Base-by-base conservation (phyloP, 1,140 invertebrate genomes). In the Cylas formicarius region DNA sequence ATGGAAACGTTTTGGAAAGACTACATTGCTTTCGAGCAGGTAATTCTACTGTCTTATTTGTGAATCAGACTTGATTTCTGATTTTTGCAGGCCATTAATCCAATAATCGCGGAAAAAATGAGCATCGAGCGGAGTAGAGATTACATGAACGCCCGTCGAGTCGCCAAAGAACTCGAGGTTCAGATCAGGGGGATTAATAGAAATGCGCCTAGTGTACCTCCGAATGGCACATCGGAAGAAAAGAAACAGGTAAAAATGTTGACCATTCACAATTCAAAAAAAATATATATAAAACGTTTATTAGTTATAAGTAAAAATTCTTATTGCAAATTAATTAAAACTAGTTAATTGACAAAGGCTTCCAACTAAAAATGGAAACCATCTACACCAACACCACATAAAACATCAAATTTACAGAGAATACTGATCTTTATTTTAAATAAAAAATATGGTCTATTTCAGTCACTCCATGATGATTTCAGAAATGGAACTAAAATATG, bases 1-100 rank as follows among this genome's bases (percentile, higher is more conserved):
- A 96, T 99, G 66, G 97, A 99, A 64, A 81, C 85, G 21, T 70
- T 99, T 16, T 99, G 97, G 97, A 97, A 97, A 67, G 95, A 98
- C 62, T 99, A 99, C 64, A 92, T 97, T 57, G 75, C 82, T 0
- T 90, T 91, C 57, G 88, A 94, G 60, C 84, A 97, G 72, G 84
- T 62, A 41, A 17, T 13, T 14, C 36, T 13, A 21, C 2, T 26
- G 14, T 2, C 7, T 13, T 10, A 32, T 10, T 35, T 16, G 6
- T 36, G 10, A 36, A 14, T 40, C 18, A 10, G 2, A 18, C 23
- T 23, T 24, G 16, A 38, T 59, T 55, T 41, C n/a, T n/a, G n/a
- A n/a, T n/a, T n/a, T n/a, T n/a, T n/a, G n/a, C 38, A 62, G 58
- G 60, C 84, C 52, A 96, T 99, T 28, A 99, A 99, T 74, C 85